These are phyloP conservation scores for Chrysomela aeneicollis DNA, from an alignment of 2,888 invertebrate species.

Conservation along the genomic window DNA sequence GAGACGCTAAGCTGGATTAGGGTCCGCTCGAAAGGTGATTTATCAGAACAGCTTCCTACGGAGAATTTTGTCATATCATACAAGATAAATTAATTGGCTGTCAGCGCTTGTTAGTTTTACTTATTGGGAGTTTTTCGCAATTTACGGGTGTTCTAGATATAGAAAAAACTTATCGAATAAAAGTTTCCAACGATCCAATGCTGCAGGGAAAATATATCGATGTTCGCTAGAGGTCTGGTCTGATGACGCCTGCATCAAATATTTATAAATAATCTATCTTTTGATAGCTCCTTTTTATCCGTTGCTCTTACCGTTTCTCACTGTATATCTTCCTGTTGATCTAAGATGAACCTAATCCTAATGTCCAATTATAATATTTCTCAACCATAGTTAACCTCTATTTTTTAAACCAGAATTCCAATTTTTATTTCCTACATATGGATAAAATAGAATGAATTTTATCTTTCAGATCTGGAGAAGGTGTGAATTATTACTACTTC, in stretches of 20 bases:
- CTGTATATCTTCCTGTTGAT: too few species aligned
- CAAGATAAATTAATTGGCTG: slow-evolving; percentile 37
- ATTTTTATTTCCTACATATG: too few species aligned
- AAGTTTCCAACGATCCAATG: not conserved
- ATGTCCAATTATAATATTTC: too few species aligned
- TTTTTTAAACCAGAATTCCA: too few species aligned
- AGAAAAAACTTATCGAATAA: slow-evolving; percentile 1
- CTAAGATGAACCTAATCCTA: too few species aligned
- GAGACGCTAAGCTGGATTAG: slow-evolving; percentile 39
- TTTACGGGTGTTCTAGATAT: not conserved
- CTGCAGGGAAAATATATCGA: not conserved
- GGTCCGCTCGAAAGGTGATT: slow-evolving; percentile 34
- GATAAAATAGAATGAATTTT: too few species aligned
- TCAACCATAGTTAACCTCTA: too few species aligned
- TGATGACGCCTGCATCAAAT: not conserved
- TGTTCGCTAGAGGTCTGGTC: not conserved
- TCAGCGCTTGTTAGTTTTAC: slow-evolving; percentile 12
- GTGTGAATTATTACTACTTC: too few species aligned
- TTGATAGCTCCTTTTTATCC: too few species aligned
- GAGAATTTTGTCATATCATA: slow-evolving; percentile 35
- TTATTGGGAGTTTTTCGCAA: not conserved
- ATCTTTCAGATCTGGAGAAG: too few species aligned
- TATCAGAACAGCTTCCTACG: slow-evolving; percentile 32
- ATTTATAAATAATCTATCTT: too few species aligned
- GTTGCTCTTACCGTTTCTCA: too few species aligned